Evolutionary conservation across 1,140 invertebrate genomes (phyloP).

Genomic region (Wiebesia pumilae): DNA sequence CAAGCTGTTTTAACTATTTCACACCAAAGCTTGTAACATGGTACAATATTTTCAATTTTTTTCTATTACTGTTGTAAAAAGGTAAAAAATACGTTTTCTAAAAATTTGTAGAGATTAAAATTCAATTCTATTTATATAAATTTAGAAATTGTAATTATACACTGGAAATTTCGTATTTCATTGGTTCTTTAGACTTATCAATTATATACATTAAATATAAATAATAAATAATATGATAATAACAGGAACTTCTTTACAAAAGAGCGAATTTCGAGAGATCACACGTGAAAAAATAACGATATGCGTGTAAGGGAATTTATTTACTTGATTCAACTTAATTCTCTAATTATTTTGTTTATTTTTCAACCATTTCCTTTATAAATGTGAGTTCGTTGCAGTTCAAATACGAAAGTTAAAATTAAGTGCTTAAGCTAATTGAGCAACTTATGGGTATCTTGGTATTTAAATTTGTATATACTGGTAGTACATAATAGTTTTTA

Average conservation of each 20-base stretch:
- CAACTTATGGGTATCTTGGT: constrained; percentile 19
- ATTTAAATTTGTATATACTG: constrained; percentile 48
- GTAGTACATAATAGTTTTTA: constrained; percentile 30
- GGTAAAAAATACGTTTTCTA: not conserved
- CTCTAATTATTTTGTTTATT: not conserved
- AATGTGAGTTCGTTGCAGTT: not conserved
- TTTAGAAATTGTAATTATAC: not conserved
- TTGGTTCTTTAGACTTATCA: constrained; percentile 57
- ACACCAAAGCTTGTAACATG: not conserved
- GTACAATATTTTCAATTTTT: constrained; percentile 2
- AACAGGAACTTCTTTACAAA: constrained; percentile 7
- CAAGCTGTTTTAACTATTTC: constrained; percentile 23
- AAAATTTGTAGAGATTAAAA: not conserved
- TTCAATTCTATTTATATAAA: not conserved
- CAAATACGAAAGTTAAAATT: not conserved
- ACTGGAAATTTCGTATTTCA: constrained; percentile 52
- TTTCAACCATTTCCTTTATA: constrained; percentile 8
- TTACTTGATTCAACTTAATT: not conserved
- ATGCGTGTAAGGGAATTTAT: constrained; percentile 9
- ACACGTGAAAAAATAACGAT: constrained; percentile 9
- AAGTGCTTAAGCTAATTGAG: not conserved
- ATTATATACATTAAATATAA: constrained; percentile 50
- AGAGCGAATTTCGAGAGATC: not conserved
- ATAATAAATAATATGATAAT: constrained; percentile 13
- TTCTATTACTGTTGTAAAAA: not conserved